Evolutionary conservation across 2,888 invertebrate genomes (phyloP).

Genomic region (Leptinotarsa rubiginosa): DNA sequence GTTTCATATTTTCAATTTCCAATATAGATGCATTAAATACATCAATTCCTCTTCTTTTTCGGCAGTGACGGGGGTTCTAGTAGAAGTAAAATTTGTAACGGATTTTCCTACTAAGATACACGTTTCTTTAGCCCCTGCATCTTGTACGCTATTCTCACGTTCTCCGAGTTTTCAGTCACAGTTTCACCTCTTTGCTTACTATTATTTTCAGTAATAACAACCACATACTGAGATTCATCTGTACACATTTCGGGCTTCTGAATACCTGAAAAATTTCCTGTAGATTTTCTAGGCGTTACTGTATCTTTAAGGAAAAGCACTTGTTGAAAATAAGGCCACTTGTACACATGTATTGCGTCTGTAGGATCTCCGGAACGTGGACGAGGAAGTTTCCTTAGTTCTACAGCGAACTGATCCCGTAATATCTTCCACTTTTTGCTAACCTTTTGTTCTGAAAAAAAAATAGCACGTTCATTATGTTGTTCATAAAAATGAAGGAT

Average conservation of each 20-base stretch:
- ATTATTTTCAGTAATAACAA: slow-evolving; percentile 24
- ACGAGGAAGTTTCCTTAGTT: slow-evolving; percentile 13
- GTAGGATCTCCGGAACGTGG: slow-evolving; percentile 26
- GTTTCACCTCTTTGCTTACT: slow-evolving; percentile 15
- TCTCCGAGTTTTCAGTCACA: slow-evolving; percentile 1
- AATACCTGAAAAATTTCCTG: slow-evolving; percentile 19
- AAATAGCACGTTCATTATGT: not conserved
- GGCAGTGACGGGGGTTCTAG: slow-evolving; percentile 15
- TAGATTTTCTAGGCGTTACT: slow-evolving; percentile 16
- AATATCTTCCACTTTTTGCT: slow-evolving; percentile 22
- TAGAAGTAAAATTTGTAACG: slow-evolving; percentile 21
- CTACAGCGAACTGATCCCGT: slow-evolving; percentile 22
- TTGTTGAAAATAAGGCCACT: slow-evolving; percentile 22
- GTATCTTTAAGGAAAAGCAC: slow-evolving; percentile 18
- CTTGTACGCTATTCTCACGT: not conserved
- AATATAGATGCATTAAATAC: slow-evolving; percentile 21
- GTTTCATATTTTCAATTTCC: slow-evolving; percentile 17
- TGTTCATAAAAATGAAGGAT: not conserved
- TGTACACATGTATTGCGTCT: slow-evolving; percentile 12
- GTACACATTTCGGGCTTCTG: slow-evolving; percentile 12
- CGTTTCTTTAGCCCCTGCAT: slow-evolving; percentile 21
- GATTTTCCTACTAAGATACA: slow-evolving; percentile 19
- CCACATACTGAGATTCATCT: slow-evolving; percentile 27
- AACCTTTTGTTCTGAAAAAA: slow-evolving; percentile 18
- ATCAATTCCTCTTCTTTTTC: slow-evolving; percentile 24